Conservation (phyloP, 2,113 vertebrate species). For the Microtus pennsylvanicus region DNA sequence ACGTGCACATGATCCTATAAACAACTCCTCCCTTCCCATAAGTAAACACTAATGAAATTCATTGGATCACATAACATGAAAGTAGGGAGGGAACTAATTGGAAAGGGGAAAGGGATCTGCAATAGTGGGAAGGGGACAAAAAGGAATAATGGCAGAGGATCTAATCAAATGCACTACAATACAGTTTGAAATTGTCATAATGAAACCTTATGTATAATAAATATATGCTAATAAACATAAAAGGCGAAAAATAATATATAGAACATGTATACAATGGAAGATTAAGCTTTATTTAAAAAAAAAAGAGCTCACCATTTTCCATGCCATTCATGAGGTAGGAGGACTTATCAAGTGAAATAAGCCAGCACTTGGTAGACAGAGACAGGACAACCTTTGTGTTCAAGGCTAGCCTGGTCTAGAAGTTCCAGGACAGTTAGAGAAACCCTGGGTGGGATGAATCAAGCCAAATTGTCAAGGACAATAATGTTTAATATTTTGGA, state of each 20-base stretch:
- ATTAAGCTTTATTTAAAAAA: neutral
- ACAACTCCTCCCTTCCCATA: neutral
- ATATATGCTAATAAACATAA: neutral
- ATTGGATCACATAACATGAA: neutral
- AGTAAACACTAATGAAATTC: neutral
- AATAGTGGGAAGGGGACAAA: neutral
- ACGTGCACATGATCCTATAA: neutral
- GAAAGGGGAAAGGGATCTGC: neutral
- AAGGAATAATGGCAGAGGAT: neutral
- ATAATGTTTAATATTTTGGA: neutral
- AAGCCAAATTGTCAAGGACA: constrained; percentile 8
- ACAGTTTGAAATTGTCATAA: neutral
- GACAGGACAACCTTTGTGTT: neutral
- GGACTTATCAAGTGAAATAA: neutral
- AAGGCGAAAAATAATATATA: neutral
- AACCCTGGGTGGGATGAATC: too few relatives aligned
- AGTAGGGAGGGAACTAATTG: neutral
- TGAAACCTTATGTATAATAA: neutral
- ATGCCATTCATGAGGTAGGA: neutral
- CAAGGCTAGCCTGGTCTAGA: neutral
- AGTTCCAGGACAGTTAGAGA: neutral
- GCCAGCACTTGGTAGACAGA: neutral
- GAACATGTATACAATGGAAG: neutral
- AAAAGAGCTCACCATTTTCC: neutral
- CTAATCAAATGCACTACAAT: neutral